These are phyloP conservation scores for Leptatherina wallacei DNA, from an alignment of 2,797 vertebrate species.

Conservation along the genomic window DNA sequence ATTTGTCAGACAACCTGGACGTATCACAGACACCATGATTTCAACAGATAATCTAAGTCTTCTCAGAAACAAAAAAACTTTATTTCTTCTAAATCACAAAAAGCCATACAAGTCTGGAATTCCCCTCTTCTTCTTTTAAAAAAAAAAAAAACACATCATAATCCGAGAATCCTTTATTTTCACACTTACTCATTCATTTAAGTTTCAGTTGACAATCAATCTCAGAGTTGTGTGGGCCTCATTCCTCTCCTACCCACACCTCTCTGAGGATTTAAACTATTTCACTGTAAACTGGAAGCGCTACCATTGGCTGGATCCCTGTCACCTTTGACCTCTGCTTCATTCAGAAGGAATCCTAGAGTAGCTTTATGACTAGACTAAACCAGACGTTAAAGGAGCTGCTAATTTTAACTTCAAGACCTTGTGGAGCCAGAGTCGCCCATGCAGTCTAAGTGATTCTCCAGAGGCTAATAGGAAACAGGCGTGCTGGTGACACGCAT, in stretches of 20 bases:
- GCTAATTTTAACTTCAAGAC: conserved; percentile 56
- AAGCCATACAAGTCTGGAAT: conserved; percentile 8
- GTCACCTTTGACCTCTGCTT: conserved; percentile 53
- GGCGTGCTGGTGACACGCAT: conserved; percentile 28
- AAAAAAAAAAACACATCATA: neutral
- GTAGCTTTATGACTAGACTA: conserved; percentile 31
- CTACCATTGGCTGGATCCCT: conserved; percentile 39
- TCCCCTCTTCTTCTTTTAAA: neutral
- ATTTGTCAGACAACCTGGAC: conserved; percentile 30
- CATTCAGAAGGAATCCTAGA: conserved; percentile 55
- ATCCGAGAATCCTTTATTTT: conserved; percentile 13
- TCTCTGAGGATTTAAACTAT: conserved; percentile 77
- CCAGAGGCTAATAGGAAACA: conserved; percentile 53
- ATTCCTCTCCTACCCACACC: conserved; percentile 59
- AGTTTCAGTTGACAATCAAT: conserved; percentile 18
- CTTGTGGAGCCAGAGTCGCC: conserved; percentile 18
- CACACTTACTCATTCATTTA: conserved; percentile 1
- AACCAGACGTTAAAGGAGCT: conserved; percentile 13
- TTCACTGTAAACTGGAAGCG: conserved; percentile 64
- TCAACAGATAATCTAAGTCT: neutral
- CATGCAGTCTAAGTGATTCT: conserved; percentile 4
- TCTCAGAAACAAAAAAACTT: neutral
- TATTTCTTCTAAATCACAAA: neutral
- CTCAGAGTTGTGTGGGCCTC: conserved; percentile 54
- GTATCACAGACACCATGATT: conserved; percentile 5